Percentiles rank a stretch among this genome's conserved stretches.
These are phyloP conservation scores for Eidolon helvum DNA, from an alignment of 2,113 vertebrate species.

Conservation along the genomic window DNA sequence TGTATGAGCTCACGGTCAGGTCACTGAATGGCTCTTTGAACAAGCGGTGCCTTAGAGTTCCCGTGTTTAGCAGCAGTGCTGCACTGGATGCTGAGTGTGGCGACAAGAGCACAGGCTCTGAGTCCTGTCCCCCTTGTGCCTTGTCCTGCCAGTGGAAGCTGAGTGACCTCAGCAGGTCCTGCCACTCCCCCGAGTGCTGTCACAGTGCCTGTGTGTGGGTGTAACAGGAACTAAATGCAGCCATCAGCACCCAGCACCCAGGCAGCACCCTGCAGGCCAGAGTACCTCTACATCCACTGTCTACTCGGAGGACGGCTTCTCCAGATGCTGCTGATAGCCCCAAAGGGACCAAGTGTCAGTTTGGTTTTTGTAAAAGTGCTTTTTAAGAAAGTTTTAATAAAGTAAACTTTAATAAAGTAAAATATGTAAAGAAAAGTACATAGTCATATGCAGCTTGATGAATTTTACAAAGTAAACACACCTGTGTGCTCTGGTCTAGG, in stretches of 20 bases:
- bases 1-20: background rate
- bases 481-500: background rate
- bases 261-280: background rate
- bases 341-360: background rate
- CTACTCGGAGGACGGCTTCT: background rate
- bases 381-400: background rate
- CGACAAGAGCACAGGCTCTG: background rate
- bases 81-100: background rate
- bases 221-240: background rate
- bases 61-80: background rate
- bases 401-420: background rate
- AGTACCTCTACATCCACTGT: background rate
- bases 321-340: background rate
- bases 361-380: background rate
- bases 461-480: background rate
- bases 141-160: background rate
- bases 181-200: background rate
- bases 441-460: background rate
- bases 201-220: background rate
- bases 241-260: background rate
- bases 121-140: background rate
- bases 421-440: background rate
- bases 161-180: background rate
- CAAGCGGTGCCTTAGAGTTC: rapidly evolving
- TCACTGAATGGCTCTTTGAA: too few relatives aligned